Evolutionary conservation across 2,888 invertebrate species (phyloP).

Genomic region (Drosophila buzzatii): DNA sequence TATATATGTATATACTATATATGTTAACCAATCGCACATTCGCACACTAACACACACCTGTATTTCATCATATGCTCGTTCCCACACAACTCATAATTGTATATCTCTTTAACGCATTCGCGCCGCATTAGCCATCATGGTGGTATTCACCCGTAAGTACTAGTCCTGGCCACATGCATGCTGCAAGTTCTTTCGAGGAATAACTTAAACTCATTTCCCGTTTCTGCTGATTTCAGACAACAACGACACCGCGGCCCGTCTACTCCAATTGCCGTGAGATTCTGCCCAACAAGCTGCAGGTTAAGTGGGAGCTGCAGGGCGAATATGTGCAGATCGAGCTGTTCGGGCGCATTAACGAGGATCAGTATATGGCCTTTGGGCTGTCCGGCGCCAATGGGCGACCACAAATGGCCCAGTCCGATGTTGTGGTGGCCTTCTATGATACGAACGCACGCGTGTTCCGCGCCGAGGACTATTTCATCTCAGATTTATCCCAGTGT

Average conservation of each 20-base stretch:
- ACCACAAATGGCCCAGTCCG: constrained; percentile 92
- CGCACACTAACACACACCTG: constrained; percentile 37
- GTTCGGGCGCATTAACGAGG: constrained; percentile 91
- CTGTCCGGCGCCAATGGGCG: constrained; percentile 91
- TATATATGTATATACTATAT: neutral
- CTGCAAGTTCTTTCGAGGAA: neutral
- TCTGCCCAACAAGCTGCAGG: constrained; percentile 92
- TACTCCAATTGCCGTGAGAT: constrained; percentile 93
- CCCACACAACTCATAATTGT: constrained; percentile 69
- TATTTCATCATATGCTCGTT: constrained; percentile 58
- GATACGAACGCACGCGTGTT: constrained; percentile 87
- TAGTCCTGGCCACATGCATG: constrained; percentile 64
- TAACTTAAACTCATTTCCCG: neutral
- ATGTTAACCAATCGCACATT: neutral
- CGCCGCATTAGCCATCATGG: constrained; percentile 91
- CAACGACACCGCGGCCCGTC: constrained; percentile 90
- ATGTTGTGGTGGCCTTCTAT: constrained; percentile 93
- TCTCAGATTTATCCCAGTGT: constrained; percentile 92
- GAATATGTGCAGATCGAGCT: constrained; percentile 92
- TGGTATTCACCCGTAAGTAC: constrained; percentile 97
- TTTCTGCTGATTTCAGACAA: constrained; percentile 87
- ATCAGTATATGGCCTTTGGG: constrained; percentile 96
- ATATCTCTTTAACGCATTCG: constrained; percentile 77
- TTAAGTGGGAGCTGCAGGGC: constrained; percentile 93
- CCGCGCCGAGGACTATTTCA: constrained; percentile 93